phyloP scores from a whole-genome alignment of 2,888 invertebrate species.

The Eupithecia exiguata region DNA sequence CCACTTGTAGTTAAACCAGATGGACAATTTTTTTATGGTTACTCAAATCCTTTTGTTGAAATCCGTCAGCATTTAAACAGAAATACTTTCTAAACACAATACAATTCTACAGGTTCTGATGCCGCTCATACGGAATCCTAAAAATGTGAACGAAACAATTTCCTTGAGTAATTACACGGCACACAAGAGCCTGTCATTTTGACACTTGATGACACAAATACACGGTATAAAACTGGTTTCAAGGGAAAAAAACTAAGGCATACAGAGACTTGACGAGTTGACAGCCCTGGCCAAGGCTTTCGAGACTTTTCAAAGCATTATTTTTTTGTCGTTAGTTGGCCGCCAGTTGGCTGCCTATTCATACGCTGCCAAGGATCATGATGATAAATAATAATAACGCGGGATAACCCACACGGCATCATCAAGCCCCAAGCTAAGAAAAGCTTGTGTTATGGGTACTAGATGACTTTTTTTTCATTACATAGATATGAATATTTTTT shows the following conservation, averaged over 20 bases:
- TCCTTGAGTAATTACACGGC: conserved; percentile 14
- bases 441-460: too few species aligned
- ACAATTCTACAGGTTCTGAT: background rate
- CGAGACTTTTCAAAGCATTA: background rate
- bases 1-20: too few species aligned
- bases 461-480: too few species aligned
- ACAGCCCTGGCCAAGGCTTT: background rate
- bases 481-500: too few species aligned
- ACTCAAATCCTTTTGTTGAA: too few species aligned
- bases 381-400: too few species aligned
- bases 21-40: too few species aligned
- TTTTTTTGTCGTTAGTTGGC: background rate
- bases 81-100: too few species aligned
- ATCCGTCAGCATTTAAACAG: too few species aligned
- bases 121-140: background rate
- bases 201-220: conserved; percentile 13
- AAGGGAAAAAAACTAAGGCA: background rate
- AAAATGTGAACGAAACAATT: conserved; percentile 9
- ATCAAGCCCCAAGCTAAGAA: too few species aligned
- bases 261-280: conserved; percentile 5
- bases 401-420: too few species aligned
- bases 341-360: too few species aligned
- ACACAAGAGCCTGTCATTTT: conserved; percentile 13
- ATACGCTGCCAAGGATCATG: background rate
- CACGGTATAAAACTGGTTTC: conserved; percentile 2